Percentiles rank a stretch among this genome's conserved stretches.
Conservation (phyloP, 2,888 invertebrate species). For the Synergus gifuensis region DNA sequence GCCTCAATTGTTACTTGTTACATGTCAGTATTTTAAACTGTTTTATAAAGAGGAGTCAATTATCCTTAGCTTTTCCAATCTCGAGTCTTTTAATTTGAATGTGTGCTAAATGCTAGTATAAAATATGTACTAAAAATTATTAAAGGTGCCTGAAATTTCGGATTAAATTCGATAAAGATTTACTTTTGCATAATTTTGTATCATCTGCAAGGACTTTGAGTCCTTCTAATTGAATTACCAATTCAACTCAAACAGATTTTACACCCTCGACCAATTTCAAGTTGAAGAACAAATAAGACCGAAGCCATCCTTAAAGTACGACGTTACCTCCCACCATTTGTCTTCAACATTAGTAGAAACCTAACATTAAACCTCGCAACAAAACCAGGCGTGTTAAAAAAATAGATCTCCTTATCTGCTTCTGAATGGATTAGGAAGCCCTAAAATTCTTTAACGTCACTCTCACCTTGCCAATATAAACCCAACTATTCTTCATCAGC, state of each 20-base stretch:
- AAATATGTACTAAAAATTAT: no score
- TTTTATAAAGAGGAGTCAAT: constrained; percentile 4
- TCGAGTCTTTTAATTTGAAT: background rate
- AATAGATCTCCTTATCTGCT: constrained; percentile 58
- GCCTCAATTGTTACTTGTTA: background rate
- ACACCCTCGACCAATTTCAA: background rate
- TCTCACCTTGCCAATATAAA: constrained; percentile 64
- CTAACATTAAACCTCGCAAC: constrained; percentile 22
- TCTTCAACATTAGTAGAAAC: constrained; percentile 15
- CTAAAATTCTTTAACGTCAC: constrained; percentile 58
- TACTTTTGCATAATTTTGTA: background rate
- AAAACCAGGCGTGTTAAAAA: constrained; percentile 26
- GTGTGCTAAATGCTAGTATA: no score
- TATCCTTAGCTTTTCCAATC: background rate
- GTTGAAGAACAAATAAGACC: background rate
- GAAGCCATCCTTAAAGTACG: constrained; percentile 14
- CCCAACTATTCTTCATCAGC: background rate
- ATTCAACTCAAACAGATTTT: background rate
- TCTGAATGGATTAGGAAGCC: constrained; percentile 73
- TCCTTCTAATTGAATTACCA: background rate
- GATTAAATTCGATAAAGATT: no score
- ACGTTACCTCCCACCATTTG: constrained; percentile 8
- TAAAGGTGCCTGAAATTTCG: no score
- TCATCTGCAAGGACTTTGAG: background rate
- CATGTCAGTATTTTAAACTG: constrained; percentile 2